Evolutionary conservation across 2,888 invertebrate species (phyloP), one percentile per base, ranked within the genome.

Genomic region (Ennomos fuscantarius): DNA sequence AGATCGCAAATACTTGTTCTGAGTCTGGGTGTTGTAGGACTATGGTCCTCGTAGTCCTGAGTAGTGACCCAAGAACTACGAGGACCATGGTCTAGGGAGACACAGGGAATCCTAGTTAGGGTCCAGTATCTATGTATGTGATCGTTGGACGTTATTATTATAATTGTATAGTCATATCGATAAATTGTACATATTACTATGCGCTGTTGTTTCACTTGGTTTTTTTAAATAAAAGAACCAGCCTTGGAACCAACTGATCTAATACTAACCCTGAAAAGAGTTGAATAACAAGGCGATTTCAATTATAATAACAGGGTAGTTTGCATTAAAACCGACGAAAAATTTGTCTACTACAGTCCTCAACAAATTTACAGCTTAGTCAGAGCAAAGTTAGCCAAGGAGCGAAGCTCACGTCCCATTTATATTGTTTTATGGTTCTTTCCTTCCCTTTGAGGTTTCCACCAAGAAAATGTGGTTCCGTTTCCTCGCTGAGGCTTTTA

Each of bases 351-450:
- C 47, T 60, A 73, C 71, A 75, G 72, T 73, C 62, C 57, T 70
- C 69, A 66, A 68, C 66, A 76, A 80, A 79, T 80, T 78, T 76
- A 81, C 70, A 73, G 73, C 69, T 65, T 66, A 72, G 68, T 60
- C 68, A 64, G 67, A 68, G 68, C 64, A 72, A 81, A 83, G 77
- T 81, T 80, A 79, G 78, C 70, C 71, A 71, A 72, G 68, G 70
- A 78, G 73, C 73, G 70, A 68, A 73, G 72, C 75, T 74, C 82
- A 86, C 83, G 86, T 87, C 82, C 82, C 86, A 87, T 88, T 87
- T 86, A 86, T 87, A 87, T 84, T 86, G 87, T 86, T 88, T 86
- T 88, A 87, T 86, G 86, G 85, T 81, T 77, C 83, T 84, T 84
- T 85, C 82, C 80, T 81, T 78, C 74, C 81, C 79, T 73, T 76